Percentiles rank a stretch among this genome's conserved stretches.
Conservation (phyloP, 2,797 vertebrate genomes). For the Cygnus olor region DNA sequence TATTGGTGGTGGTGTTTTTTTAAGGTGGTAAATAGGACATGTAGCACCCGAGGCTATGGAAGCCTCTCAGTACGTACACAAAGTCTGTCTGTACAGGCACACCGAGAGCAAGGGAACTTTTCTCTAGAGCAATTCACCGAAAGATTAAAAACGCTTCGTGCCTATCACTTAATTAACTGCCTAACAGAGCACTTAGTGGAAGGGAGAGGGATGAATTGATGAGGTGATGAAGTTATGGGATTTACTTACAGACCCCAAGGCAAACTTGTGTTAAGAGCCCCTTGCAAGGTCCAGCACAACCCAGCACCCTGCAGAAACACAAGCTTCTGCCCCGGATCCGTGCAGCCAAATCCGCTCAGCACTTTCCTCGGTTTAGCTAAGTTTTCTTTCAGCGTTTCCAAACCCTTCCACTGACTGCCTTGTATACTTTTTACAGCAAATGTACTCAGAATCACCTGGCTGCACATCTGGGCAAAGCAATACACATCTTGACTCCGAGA, state of each 20-base stretch:
- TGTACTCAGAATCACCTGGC: fast-evolving
- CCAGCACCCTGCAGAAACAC: background rate
- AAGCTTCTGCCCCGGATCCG: background rate
- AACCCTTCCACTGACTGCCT: background rate
- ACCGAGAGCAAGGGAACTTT: background rate
- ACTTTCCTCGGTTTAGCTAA: fast-evolving
- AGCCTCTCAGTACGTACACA: background rate
- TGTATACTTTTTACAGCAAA: background rate
- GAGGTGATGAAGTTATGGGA: background rate
- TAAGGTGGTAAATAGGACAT: background rate
- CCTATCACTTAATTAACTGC: background rate
- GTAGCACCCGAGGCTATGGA: background rate
- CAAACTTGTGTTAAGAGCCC: background rate
- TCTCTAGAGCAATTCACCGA: background rate
- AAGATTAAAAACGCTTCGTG: background rate
- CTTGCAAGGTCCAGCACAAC: background rate
- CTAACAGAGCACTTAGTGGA: background rate
- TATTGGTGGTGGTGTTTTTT: background rate
- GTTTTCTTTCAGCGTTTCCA: background rate
- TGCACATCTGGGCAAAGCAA: background rate
- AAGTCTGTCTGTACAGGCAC: background rate
- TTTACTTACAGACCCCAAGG: background rate
- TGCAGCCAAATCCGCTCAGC: background rate
- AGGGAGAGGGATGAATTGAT: background rate
- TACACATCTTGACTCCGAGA: background rate